phyloP scores from a whole-genome alignment of 2,113 vertebrate species.

The Scomber japonicus region DNA sequence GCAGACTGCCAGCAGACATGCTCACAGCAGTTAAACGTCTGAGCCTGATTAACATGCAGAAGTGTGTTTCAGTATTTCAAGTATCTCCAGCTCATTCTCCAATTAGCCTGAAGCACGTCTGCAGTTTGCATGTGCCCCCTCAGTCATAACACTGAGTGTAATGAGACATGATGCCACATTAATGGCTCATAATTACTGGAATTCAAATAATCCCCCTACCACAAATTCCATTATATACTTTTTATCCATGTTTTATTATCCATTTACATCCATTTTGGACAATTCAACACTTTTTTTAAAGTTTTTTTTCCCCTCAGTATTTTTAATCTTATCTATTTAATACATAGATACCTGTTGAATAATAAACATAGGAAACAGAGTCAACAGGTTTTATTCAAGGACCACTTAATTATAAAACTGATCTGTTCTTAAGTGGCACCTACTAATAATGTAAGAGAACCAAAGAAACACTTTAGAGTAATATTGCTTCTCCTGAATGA shows the following conservation, averaged over 20 bases:
- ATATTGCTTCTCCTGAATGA: no score
- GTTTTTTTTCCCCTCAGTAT: background rate
- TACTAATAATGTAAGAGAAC: no score
- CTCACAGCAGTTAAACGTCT: background rate
- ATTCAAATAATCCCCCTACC: background rate
- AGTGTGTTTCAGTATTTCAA: conserved; percentile 33
- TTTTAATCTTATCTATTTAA: background rate
- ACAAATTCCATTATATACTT: background rate
- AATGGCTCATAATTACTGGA: background rate
- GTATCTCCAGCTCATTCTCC: conserved; percentile 17
- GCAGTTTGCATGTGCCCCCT: conserved; percentile 19
- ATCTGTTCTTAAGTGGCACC: no score
- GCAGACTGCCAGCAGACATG: conserved; percentile 4
- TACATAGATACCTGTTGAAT: conserved; percentile 9
- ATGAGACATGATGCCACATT: conserved; percentile 23
- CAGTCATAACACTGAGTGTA: conserved; percentile 1
- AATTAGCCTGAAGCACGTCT: conserved; percentile 38
- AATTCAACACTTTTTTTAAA: background rate
- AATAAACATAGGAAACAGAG: no score
- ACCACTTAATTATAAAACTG: no score
- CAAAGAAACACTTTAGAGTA: no score
- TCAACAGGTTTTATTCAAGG: no score
- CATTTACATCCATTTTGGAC: no score
- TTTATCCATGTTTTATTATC: background rate
- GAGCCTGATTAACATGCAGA: conserved; percentile 50